Evolutionary conservation across 2,113 vertebrate species (phyloP), one percentile per base, ranked within the genome.

Genomic region (Leptodactylus fuscus): DNA sequence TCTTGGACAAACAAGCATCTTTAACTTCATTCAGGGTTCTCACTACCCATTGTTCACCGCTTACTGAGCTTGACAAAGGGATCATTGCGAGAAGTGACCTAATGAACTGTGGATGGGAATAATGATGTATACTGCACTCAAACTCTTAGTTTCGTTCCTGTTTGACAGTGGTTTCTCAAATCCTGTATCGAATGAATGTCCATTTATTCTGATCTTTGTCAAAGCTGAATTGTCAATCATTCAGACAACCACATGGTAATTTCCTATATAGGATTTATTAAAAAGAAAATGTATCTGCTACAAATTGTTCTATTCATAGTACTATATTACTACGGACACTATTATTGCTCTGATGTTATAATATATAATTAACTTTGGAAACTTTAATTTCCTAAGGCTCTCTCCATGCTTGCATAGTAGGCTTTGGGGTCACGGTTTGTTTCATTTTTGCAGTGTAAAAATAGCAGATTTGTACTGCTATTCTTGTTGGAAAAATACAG

Each of bases 41-140:
- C 22, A 71, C 65, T 36, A 20, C 16, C 65, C 8, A 69, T 69
- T 69, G 32, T 36, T 13, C 20, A 13, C 20, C 44, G 36, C 69
- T 71, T 44, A 71, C 69, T 71, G 36, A 46, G n/a, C n/a, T n/a
- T 46, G 70, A 73, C 70, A 73, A 44, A 73, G 70, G 10, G 38
- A 73, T 73, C 38, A 73, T 27, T 27, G 70, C 70, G 46, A 73
- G 38, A 73, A 75, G 18, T 69, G 65, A 38, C 32, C 65, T 22
- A 69, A 38, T 69, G 32, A 75, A 75, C 44, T 44, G 15, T 16
- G 41, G 44, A 75, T 48, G n/a, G 44, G 44, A 75, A 75, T 75
- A 75, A 48, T 75, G 13, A 75, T 75, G 6, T 46, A 44, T 24
- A 46, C 70, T 73, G 70, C 22, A 24, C 36, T 38, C 20, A 71